Percentiles rank a stretch among this genome's conserved stretches.
These are phyloP conservation scores for Plagiodera versicolora DNA, from an alignment of 2,888 invertebrate genomes.

Conservation along the genomic window DNA sequence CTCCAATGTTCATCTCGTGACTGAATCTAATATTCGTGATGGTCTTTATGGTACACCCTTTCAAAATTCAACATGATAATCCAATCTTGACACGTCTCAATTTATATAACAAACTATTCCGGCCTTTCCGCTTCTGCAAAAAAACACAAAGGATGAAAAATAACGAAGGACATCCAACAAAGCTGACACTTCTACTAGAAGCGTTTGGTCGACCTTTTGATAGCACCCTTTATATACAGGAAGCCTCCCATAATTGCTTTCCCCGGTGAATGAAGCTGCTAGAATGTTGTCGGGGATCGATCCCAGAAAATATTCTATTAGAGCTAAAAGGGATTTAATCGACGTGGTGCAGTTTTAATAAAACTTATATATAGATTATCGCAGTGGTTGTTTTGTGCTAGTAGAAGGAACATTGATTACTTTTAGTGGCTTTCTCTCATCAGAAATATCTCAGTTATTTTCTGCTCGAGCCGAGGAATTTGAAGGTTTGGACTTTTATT, in stretches of 20 bases:
- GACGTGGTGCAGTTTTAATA: neutral
- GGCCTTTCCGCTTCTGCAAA: constrained; percentile 2
- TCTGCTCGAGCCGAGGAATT: no score
- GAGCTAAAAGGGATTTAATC: neutral
- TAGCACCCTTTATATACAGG: constrained; percentile 6
- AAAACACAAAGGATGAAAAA: constrained; percentile 9
- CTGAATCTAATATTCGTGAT: no score
- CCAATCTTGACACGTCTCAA: constrained; percentile 3
- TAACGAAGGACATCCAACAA: constrained; percentile 15
- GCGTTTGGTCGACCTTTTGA: constrained; percentile 12
- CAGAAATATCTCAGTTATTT: no score
- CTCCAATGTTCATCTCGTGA: no score
- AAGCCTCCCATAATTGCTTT: constrained; percentile 11
- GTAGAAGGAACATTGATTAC: no score
- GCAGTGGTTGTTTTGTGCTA: no score
- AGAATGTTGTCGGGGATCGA: constrained; percentile 7
- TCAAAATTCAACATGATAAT: neutral
- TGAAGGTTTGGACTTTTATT: no score
- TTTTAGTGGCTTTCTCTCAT: no score
- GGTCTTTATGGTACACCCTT: no score
- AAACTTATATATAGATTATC: no score
- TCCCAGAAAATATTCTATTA: neutral
- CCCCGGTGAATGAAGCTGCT: constrained; percentile 4
- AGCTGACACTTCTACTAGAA: constrained; percentile 13
- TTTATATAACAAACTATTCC: constrained; percentile 9